Evolutionary conservation across 2,113 vertebrate genomes (phyloP).

Genomic region (Corydoras sp.): DNA sequence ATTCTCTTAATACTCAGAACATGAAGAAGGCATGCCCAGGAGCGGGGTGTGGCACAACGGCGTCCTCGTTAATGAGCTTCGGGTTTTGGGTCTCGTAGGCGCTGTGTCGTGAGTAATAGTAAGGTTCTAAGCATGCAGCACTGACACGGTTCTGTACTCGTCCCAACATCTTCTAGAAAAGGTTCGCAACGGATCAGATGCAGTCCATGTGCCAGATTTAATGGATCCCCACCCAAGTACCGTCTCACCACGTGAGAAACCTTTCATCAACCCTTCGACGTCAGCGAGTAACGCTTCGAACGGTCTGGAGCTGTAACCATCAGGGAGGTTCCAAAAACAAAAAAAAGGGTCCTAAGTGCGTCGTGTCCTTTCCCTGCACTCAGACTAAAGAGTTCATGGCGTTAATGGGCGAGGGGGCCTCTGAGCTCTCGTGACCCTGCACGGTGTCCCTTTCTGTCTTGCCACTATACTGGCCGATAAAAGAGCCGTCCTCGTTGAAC

Average conservation of each 20-base stretch:
- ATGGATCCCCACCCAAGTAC: slow-evolving; percentile 8
- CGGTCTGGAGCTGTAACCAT: slow-evolving; percentile 10
- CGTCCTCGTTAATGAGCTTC: slow-evolving; percentile 60
- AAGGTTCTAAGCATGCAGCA: slow-evolving; percentile 64
- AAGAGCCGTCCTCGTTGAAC: slow-evolving; percentile 98
- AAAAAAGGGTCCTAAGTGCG: slow-evolving; percentile 12
- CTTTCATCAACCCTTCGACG: too few relatives aligned
- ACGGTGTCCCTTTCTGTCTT: slow-evolving; percentile 88
- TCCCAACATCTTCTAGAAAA: not conserved
- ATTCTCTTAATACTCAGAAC: slow-evolving; percentile 77
- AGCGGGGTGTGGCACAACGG: slow-evolving; percentile 67
- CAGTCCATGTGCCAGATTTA: slow-evolving; percentile 15
- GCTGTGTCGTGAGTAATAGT: slow-evolving; percentile 57
- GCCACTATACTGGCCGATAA: slow-evolving; percentile 97
- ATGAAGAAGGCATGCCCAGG: slow-evolving; percentile 70
- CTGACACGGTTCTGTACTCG: not conserved
- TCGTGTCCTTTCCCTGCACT: slow-evolving; percentile 46
- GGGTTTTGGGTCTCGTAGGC: not conserved
- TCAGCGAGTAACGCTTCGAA: not conserved
- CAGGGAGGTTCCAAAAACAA: slow-evolving; percentile 3
- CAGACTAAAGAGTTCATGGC: slow-evolving; percentile 98
- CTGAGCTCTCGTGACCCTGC: slow-evolving; percentile 91
- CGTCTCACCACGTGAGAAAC: not conserved
- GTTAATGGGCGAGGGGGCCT: slow-evolving; percentile 90
- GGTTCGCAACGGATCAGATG: slow-evolving; percentile 4